Conservation (phyloP, 92 coral and sea anemone genomes). For the Bergia puertoricense region DNA sequence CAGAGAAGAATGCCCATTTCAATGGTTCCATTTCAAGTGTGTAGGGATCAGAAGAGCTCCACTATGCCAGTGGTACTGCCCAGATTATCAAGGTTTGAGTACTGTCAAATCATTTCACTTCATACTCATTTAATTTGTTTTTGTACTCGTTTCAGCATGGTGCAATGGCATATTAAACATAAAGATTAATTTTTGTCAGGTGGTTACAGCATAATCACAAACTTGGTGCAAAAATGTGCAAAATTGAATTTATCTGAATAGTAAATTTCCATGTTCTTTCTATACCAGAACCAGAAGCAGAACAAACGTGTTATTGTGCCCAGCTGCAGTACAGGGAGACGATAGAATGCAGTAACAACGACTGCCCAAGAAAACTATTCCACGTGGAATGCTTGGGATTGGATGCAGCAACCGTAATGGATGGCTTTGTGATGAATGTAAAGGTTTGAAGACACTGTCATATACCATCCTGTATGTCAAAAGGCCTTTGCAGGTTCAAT, state of each 20-base stretch:
- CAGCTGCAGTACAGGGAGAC: conserved; percentile 33
- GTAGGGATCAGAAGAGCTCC: conserved; percentile 43
- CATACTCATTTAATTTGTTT: neutral
- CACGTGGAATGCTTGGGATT: conserved; percentile 24
- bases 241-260: neutral
- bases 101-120: neutral
- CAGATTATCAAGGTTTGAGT: conserved; percentile 21
- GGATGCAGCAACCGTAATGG: conserved; percentile 6
- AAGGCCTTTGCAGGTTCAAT: too few species aligned
- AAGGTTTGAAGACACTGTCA: conserved; percentile 16
- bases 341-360: conserved; percentile 26
- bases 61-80: conserved; percentile 45
- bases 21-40: conserved; percentile 49
- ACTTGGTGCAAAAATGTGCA: neutral
- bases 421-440: conserved; percentile 11
- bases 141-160: too few species aligned
- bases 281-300: conserved; percentile 26
- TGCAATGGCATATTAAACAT: neutral
- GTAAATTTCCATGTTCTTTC: conserved; percentile 26
- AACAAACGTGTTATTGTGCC: conserved; percentile 33
- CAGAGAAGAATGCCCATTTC: conserved; percentile 26
- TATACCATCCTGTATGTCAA: neutral
- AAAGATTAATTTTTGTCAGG: neutral
- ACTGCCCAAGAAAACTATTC: conserved; percentile 22
- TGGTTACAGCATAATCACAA: conserved; percentile 13